Evolutionary conservation across 2,113 vertebrate genomes (phyloP), one percentile per base, ranked within the genome.

Genomic region (Nothoprocta perdicaria): DNA sequence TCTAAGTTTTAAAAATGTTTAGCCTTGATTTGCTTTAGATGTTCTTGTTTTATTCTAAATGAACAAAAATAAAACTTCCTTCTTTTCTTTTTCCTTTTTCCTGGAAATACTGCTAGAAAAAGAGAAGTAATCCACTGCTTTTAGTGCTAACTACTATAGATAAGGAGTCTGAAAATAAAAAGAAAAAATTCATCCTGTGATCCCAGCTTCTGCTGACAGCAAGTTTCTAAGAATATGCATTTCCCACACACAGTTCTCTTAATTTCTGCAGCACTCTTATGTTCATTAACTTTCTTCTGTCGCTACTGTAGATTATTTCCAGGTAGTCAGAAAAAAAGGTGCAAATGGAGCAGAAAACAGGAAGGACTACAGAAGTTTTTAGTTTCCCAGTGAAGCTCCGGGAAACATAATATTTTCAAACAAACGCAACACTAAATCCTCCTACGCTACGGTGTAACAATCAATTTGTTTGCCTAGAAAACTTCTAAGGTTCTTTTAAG

Each of bases 391-490:
- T 2, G 5, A 85, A 80, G 65, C 58, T 97, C 68, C 69, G 80
- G 89, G 83, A 94, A 67, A 50, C 80, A 55, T 48, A 90, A 75
- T 45, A 40, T 81, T 95, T 88, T 93, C 46, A 85, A 93, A 93
- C 57, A 84, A 94, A 90, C 38, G 80, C 92, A 93, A 90, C 63
- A 48, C 38, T 84, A 93, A 93, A 80, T 74, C 89, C 61, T 93
- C 83, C 92, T 71, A 63, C 38, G 35, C 78, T 52, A 55, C 60
- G 71, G 67, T 92, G 94, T 84, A 86, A 90, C 89, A 92, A 96
- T 95, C 92, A 84, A 88, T 95, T 95, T 93, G 61, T 92, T 91
- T 92, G 78, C 85, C 76, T 76, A 68, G 66, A 76, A 95, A 93
- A 94, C 76, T 94, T 94, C 81, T 94, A 81, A 88, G 89, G 73